Evolutionary conservation across 2,113 vertebrate species (phyloP), one percentile per base, ranked within the genome.

Genomic region (Melanerpes aurifrons): DNA sequence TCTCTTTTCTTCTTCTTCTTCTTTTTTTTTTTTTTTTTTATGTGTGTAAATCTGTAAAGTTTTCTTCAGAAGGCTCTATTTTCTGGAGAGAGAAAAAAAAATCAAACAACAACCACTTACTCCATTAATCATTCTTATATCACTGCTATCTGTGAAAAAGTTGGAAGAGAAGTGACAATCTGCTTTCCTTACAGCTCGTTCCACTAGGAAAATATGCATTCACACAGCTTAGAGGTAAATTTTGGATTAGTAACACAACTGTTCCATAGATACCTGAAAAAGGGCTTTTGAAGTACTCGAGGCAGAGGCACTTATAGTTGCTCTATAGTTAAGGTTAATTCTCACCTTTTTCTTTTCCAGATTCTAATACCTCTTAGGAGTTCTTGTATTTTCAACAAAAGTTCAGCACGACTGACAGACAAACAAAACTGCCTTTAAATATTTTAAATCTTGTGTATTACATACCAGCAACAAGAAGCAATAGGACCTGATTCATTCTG

Each of bases 381-480:
- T 59, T 91, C 28, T 71, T 95, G 10, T 80, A 61, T 94, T 95
- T 96, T 92, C 96, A 95, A 94, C 81, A 95, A 95, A 91, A 3
- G 4, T 92, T 91, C 75, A 89, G 92, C 87, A 77, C 70, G 89
- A 66, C 86, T 93, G 92, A 96, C 92, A 93, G 83, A 88, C 92
- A 77, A 94, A 91, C 67, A 95, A 96, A 95, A 67, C 70, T 82
- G 61, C 61, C 72, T 96, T 97, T 94, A 94, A 96, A 96, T 69
- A 88, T 93, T 96, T 95, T 96, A 94, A 94, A 67, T 89, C 87
- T 91, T 92, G 82, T 93, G 96, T 95, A 96, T 96, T 93, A 63
- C 5, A 5, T 94, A 93, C 71, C 35, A 92, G 69, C 48, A 90
- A 94, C 15, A 76, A 90, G 84, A 86, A 85, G 82, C 86, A 91